Percentiles rank a stretch among this genome's conserved stretches.
These are phyloP conservation scores for Styela clava DNA, from an alignment of 23 tunicate species.

Conservation along the genomic window DNA sequence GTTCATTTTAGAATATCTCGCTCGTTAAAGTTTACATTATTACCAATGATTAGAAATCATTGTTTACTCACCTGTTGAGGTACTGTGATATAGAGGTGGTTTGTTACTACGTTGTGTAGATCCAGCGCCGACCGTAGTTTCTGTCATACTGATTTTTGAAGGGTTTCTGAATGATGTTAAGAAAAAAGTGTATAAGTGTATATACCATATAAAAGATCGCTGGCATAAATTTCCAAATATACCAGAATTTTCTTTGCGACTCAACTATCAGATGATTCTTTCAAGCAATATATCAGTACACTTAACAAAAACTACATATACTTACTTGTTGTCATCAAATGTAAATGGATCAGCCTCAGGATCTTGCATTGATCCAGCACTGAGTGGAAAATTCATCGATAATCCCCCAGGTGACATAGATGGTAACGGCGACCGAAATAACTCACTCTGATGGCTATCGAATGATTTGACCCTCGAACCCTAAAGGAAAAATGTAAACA, in stretches of 20 bases:
- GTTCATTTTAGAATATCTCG: too few species aligned
- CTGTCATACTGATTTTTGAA: conserved; percentile 73
- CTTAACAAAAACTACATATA: too few species aligned
- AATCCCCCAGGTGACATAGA: conserved; percentile 6
- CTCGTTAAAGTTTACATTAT: too few species aligned
- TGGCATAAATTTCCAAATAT: too few species aligned
- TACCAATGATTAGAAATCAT: too few species aligned
- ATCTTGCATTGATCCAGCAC: conserved; percentile 20
- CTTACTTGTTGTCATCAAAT: conserved; percentile 71
- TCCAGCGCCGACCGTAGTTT: conserved; percentile 8
- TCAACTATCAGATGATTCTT: too few species aligned
- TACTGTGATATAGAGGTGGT: conserved; percentile 14
- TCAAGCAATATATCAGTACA: too few species aligned
- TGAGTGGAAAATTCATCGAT: conserved; percentile 1
- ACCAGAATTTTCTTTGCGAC: too few species aligned
- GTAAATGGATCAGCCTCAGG: conserved; percentile 57
- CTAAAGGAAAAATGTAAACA: background rate
- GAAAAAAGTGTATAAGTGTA: background rate
- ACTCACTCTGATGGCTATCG: conserved; percentile 20
- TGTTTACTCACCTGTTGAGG: conserved; percentile 9
- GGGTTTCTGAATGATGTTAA: conserved; percentile 43
- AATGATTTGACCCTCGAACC: conserved; percentile 14
- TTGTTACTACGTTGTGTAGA: background rate
- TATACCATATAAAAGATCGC: too few species aligned
- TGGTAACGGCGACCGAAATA: conserved; percentile 3